Percentiles rank a stretch among this genome's conserved stretches.
phyloP scores from a whole-genome alignment of 2,797 vertebrate species.

The Meriones psammophilus region DNA sequence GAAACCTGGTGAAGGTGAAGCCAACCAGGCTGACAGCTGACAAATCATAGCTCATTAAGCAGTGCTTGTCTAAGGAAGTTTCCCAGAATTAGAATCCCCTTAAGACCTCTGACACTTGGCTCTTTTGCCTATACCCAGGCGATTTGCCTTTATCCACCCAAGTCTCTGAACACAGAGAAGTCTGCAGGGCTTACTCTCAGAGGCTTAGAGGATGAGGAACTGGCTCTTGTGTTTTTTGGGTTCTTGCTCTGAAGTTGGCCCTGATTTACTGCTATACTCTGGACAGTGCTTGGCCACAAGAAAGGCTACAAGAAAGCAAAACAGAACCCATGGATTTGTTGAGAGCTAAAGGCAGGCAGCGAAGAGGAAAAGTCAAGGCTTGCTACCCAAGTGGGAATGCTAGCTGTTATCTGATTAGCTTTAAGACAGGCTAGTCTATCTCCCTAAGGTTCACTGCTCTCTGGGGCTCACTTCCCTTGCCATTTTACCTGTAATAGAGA shows the following conservation, averaged over 20 bases:
- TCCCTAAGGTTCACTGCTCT: slow-evolving; percentile 31
- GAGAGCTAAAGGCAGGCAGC: neutral
- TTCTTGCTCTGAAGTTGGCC: neutral
- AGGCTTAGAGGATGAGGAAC: neutral
- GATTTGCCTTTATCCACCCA: neutral
- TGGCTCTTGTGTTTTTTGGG: neutral
- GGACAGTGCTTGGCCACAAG: slow-evolving; percentile 9
- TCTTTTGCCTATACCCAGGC: neutral
- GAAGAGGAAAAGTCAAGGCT: neutral
- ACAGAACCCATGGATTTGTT: neutral
- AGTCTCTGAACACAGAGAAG: neutral
- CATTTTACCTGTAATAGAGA: neutral
- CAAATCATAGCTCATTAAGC: neutral
- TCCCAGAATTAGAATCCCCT: neutral
- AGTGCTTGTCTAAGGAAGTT: neutral
- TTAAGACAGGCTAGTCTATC: slow-evolving; percentile 15
- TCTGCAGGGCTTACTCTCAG: neutral
- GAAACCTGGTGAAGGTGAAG: neutral
- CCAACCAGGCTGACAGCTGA: neutral
- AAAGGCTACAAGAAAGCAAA: neutral
- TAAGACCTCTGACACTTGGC: neutral
- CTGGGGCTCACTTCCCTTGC: neutral
- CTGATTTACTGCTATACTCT: neutral
- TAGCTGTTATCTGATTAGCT: neutral
- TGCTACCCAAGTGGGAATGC: neutral